phyloP scores from a whole-genome alignment of 2,113 vertebrate genomes.

The Cephalopterus ornatus region DNA sequence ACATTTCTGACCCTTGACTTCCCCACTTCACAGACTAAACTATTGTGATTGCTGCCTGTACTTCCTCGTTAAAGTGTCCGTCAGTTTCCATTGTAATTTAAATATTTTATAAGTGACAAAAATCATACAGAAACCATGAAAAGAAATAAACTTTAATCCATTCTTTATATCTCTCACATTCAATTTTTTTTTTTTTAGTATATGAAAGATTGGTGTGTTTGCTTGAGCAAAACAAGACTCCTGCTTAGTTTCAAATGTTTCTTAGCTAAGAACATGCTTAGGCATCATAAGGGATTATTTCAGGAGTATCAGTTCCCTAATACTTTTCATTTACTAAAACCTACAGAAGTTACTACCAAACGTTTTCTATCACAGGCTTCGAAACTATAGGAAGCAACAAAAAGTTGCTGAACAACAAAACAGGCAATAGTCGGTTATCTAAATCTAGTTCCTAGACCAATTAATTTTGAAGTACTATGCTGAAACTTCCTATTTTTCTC shows the following conservation, averaged over 20 bases:
- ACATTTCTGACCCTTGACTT: slow-evolving; percentile 75
- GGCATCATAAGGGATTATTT: slow-evolving; percentile 46
- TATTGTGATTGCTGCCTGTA: slow-evolving; percentile 63
- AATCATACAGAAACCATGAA: slow-evolving; percentile 50
- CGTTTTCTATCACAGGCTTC: slow-evolving; percentile 21
- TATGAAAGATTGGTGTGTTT: slow-evolving; percentile 33
- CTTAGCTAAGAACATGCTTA: slow-evolving; percentile 17
- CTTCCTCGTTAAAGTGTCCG: slow-evolving; percentile 69
- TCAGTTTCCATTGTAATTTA: slow-evolving; percentile 70
- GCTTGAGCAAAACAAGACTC: slow-evolving; percentile 49
- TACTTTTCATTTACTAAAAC: slow-evolving; percentile 36
- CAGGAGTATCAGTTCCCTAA: slow-evolving; percentile 26
- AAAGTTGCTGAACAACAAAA: slow-evolving; percentile 65
- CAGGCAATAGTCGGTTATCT: slow-evolving; percentile 45
- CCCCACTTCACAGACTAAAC: slow-evolving; percentile 61
- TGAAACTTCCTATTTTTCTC: slow-evolving; percentile 25
- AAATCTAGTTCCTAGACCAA: slow-evolving; percentile 57
- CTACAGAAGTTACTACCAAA: slow-evolving; percentile 40
- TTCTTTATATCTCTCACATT: slow-evolving; percentile 38
- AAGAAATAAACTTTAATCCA: slow-evolving; percentile 53
- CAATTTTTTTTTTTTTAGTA: neutral
- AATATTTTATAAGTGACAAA: slow-evolving; percentile 64
- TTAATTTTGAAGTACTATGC: slow-evolving; percentile 65
- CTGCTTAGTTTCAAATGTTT: slow-evolving; percentile 50
- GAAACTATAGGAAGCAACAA: slow-evolving; percentile 51